Evolutionary conservation across 2,113 vertebrate genomes (phyloP).

Genomic region (Leptocoma aspasia): DNA sequence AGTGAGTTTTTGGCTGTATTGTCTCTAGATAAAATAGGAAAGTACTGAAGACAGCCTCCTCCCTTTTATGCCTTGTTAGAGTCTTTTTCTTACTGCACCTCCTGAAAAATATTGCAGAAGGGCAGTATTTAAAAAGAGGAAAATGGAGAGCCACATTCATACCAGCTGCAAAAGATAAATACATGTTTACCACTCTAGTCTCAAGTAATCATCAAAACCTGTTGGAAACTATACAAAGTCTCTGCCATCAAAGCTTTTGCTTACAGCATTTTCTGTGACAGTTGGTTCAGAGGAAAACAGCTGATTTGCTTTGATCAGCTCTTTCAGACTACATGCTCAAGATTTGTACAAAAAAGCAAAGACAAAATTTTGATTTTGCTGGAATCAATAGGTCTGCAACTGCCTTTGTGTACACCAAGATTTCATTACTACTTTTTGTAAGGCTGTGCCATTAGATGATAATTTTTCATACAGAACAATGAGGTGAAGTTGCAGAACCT

Average conservation of each 20-base stretch:
- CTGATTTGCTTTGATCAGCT: neutral
- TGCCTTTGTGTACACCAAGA: accelerated
- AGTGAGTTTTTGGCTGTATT: neutral
- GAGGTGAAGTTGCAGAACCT: neutral
- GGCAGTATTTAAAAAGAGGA: neutral
- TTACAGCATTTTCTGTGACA: neutral
- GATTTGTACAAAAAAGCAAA: neutral
- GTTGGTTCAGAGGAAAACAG: neutral
- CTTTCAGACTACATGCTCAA: neutral
- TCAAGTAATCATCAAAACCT: neutral
- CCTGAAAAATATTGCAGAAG: neutral
- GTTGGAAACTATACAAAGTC: neutral
- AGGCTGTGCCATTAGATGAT: neutral
- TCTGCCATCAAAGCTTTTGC: neutral
- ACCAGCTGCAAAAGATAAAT: neutral
- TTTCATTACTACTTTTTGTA: neutral
- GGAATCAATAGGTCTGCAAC: neutral
- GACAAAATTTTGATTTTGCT: neutral
- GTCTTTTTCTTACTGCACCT: neutral
- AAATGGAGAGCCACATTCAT: neutral
- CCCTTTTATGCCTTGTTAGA: neutral
- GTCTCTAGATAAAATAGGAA: neutral
- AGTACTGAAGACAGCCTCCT: neutral
- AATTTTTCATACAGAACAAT: neutral
- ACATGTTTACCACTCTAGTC: neutral